Evolutionary conservation across 2,797 vertebrate species (phyloP).

Genomic region (Esox masquinongy): DNA sequence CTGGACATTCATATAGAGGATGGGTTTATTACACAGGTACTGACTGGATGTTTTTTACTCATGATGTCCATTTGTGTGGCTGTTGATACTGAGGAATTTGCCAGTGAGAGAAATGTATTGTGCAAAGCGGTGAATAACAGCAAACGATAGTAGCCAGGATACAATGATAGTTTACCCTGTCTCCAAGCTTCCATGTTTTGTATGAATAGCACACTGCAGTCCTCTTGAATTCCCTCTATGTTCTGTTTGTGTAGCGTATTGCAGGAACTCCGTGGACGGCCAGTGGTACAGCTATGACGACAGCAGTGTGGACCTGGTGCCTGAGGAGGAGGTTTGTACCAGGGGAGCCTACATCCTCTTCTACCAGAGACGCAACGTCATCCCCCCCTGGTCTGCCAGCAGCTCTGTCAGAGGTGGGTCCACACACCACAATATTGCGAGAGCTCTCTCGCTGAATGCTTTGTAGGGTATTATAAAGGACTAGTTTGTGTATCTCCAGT

Average conservation of each 20-base stretch:
- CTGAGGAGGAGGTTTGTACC: slow-evolving; percentile 84
- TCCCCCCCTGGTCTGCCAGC: slow-evolving; percentile 84
- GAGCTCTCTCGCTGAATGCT: background rate
- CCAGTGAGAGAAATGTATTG: background rate
- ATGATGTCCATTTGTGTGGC: background rate
- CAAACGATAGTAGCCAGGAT: too few relatives aligned
- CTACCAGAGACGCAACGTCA: slow-evolving; percentile 87
- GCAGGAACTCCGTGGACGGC: slow-evolving; percentile 88
- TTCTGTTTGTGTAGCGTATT: slow-evolving; percentile 79
- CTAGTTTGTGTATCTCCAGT: background rate
- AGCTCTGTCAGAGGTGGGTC: slow-evolving; percentile 82
- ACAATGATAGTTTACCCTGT: too few relatives aligned
- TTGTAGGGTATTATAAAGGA: background rate
- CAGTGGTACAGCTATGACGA: slow-evolving; percentile 94
- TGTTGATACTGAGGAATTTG: background rate
- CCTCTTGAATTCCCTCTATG: background rate
- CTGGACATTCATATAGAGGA: too few relatives aligned
- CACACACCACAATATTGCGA: background rate
- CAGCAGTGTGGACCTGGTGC: slow-evolving; percentile 85
- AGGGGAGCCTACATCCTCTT: slow-evolving; percentile 93
- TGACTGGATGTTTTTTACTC: background rate
- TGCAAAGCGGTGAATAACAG: background rate
- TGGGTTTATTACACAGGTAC: background rate
- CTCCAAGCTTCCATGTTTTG: too few relatives aligned
- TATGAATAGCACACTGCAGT: too few relatives aligned